Conservation (phyloP, 2,113 vertebrate species). For the Megaceryle maxima region DNA sequence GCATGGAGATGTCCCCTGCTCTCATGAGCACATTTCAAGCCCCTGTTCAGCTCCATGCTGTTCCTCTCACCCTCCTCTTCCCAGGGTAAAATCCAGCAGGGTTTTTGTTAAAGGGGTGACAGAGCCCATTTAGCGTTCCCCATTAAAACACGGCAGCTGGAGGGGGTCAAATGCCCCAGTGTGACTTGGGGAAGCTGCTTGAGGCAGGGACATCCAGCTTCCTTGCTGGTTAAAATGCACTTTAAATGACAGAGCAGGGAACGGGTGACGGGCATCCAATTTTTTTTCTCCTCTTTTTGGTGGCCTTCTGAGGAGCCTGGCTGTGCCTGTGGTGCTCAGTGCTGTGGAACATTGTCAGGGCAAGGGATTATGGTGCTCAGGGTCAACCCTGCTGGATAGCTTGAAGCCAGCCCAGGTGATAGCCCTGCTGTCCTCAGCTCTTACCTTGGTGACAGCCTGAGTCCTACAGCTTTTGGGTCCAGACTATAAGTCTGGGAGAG, state of each 20-base stretch:
- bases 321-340: not conserved
- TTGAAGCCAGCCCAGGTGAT: not conserved
- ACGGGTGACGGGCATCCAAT: not conserved
- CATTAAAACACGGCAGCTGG: accelerated
- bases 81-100: not conserved
- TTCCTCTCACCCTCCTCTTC: not conserved
- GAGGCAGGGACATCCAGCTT: accelerated
- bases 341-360: not conserved
- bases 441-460: not conserved
- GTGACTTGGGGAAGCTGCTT: accelerated
- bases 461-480: not conserved
- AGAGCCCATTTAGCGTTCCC: not conserved
- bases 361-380: not conserved
- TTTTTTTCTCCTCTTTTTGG: accelerated
- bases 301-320: not conserved
- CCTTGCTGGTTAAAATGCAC: not conserved
- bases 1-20: not conserved
- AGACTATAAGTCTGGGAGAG: not conserved
- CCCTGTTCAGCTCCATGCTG: not conserved
- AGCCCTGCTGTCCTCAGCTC: not conserved
- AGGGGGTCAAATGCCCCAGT: accelerated
- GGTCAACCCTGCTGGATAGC: not conserved
- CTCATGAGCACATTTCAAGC: accelerated
- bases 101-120: not conserved
- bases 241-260: not conserved